Conservation (phyloP, 92 coral and sea anemone genomes). For the Siderastrea siderea region DNA sequence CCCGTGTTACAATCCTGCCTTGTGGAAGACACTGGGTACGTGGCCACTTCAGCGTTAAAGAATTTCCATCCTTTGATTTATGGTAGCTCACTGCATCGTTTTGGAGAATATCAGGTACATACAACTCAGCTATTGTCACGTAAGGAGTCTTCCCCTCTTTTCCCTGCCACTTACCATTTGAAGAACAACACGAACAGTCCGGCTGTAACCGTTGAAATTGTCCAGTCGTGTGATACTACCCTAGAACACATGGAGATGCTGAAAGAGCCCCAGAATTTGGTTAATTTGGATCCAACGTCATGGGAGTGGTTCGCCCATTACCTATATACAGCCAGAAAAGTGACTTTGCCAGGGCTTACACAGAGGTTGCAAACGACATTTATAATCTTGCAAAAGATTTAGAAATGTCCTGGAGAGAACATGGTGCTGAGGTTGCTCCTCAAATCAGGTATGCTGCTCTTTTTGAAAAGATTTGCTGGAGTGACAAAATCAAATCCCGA, state of each 20-base stretch:
- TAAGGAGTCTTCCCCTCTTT: background rate
- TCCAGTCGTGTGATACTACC: background rate
- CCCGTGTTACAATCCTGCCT: conserved; percentile 35
- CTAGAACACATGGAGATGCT: background rate
- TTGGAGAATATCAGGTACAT: no score
- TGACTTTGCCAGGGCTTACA: conserved; percentile 6
- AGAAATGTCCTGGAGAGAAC: background rate
- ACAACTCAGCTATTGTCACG: background rate
- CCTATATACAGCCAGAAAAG: background rate
- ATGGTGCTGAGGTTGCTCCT: background rate
- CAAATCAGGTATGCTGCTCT: background rate
- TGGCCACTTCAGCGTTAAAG: background rate
- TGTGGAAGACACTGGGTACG: no score
- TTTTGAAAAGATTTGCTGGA: background rate
- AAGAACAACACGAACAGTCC: background rate
- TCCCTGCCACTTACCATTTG: background rate
- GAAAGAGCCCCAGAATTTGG: background rate
- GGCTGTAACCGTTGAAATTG: background rate
- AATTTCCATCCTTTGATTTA: conserved; percentile 68
- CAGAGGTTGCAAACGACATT: background rate
- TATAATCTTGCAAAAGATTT: background rate
- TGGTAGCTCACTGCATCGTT: conserved; percentile 6
- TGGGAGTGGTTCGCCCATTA: background rate
- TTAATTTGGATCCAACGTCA: background rate
- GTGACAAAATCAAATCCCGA: background rate